Percentiles rank a stretch among this genome's conserved stretches.
Conservation (phyloP, 1,140 invertebrate genomes). For the Apocrypta bakeri region DNA sequence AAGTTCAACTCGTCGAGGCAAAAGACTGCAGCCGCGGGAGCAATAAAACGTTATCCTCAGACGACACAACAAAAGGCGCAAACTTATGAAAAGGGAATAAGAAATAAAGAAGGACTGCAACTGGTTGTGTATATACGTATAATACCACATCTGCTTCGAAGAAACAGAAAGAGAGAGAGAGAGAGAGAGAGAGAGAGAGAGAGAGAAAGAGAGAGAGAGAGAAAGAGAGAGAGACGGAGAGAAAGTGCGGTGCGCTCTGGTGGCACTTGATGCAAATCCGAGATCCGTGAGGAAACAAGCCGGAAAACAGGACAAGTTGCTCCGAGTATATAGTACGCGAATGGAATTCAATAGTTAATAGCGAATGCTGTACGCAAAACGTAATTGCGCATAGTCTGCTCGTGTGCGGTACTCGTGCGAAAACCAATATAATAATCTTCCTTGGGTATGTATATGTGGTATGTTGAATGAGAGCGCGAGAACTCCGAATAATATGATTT, state of each 20-base stretch:
- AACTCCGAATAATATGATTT: no score
- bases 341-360: slow-evolving; percentile 44
- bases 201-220: no score
- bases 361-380: slow-evolving; percentile 19
- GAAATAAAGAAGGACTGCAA: not conserved
- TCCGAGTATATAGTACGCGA: no score
- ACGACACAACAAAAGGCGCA: slow-evolving; percentile 7
- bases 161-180: no score
- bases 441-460: no score
- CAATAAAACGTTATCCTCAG: not conserved
- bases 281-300: slow-evolving; percentile 41
- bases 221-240: no score
- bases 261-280: slow-evolving; percentile 39
- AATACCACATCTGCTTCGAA: not conserved
- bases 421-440: not conserved
- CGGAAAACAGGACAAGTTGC: slow-evolving; percentile 40
- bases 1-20: not conserved
- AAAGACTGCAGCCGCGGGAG: not conserved
- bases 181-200: no score
- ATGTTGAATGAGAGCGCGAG: no score
- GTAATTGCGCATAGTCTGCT: slow-evolving; percentile 24
- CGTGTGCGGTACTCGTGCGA: not conserved
- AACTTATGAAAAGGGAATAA: not conserved
- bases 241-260: not conserved
- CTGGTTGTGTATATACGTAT: not conserved